A percentile compares a stretch with the other conserved stretches of the same genome.
phyloP scores from a whole-genome alignment of 2,888 invertebrate species.

The Ichneumon xanthorius region DNA sequence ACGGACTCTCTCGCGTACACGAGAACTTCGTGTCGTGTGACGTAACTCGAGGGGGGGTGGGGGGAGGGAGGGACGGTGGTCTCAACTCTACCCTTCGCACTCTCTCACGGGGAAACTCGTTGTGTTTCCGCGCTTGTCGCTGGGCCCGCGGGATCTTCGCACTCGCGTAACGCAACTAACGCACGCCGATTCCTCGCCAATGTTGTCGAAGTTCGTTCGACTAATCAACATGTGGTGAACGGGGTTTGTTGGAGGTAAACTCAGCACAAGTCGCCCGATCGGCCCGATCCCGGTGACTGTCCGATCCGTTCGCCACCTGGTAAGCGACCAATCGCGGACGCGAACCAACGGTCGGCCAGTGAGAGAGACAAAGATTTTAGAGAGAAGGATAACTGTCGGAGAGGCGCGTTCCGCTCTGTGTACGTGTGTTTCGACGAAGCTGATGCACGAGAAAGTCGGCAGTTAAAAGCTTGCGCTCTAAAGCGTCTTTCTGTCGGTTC shows the following conservation, averaged over 20 bases:
- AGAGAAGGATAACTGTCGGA: not conserved
- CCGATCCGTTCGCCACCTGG: slow-evolving; percentile 56
- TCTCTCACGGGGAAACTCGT: slow-evolving; percentile 8
- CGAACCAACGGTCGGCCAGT: slow-evolving; percentile 65
- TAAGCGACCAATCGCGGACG: slow-evolving; percentile 61
- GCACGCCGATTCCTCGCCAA: slow-evolving; percentile 67
- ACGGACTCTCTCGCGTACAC: slow-evolving; percentile 62
- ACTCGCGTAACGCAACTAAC: slow-evolving; percentile 73
- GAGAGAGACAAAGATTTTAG: not conserved
- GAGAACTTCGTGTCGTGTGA: slow-evolving; percentile 68
- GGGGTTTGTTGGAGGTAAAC: slow-evolving; percentile 62
- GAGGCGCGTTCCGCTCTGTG: not conserved
- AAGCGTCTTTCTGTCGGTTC: not conserved
- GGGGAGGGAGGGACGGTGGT: not conserved
- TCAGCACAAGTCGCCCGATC: slow-evolving; percentile 78
- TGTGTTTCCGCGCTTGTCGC: slow-evolving; percentile 6
- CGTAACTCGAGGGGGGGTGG: slow-evolving; percentile 60
- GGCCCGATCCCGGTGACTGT: slow-evolving; percentile 79
- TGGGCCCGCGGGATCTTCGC: slow-evolving; percentile 18
- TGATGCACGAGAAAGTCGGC: not conserved
- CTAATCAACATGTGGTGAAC: slow-evolving; percentile 80
- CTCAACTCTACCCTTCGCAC: slow-evolving; percentile 26
- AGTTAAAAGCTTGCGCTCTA: not conserved
- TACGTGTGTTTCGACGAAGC: not conserved
- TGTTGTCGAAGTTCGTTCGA: slow-evolving; percentile 72